Base-by-base conservation (phyloP, 2,113 vertebrate genomes). In the Trichomycterus rosablanca region DNA sequence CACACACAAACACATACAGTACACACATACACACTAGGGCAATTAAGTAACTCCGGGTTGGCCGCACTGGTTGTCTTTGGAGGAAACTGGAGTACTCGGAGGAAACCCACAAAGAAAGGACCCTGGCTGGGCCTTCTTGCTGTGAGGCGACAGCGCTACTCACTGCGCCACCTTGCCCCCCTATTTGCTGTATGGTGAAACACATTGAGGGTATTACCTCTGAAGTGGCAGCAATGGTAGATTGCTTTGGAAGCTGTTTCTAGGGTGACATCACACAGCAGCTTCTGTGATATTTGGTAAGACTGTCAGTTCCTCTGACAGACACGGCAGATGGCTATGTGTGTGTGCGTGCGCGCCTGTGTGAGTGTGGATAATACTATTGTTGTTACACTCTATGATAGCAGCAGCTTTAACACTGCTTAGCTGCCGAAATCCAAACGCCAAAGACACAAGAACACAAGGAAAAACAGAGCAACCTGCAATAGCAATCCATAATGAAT, bases 301-400 rank as follows among this genome's bases (percentile, higher is more conserved):
- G 65, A 63, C 70, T 72, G 70, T 72, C 70, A 72, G 64, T 66
- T 72, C 70, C 65, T 72, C 70, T 72, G 70, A 72, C 70, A 72
- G 70, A 72, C 70, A 72, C 55, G 59, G 64, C 70, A 72, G 70
- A 72, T 72, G 70, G 70, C 65, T 72, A 23, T 59, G 64, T 63
- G 53, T 62, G 63, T 67, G 62, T 50, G 34, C 39, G 24, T 68
- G 53, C 57, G 63, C 63, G 62, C 44, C 23, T 28, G 24, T 68
- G 60, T 39, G 49, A 52, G 69, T 52, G 59, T 24, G 63, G 63
- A 71, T 67, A 59, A 60, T 64, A 67, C 61, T 54, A 72, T 72
- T 72, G 70, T 72, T 72, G 59, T 54, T 63, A 67, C 70, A 72
- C 70, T 72, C 44, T 45, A 64, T 64, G 59, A 72, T 67, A 62